phyloP scores from a whole-genome alignment of 2,888 invertebrate species.

The Brachyptera risi region DNA sequence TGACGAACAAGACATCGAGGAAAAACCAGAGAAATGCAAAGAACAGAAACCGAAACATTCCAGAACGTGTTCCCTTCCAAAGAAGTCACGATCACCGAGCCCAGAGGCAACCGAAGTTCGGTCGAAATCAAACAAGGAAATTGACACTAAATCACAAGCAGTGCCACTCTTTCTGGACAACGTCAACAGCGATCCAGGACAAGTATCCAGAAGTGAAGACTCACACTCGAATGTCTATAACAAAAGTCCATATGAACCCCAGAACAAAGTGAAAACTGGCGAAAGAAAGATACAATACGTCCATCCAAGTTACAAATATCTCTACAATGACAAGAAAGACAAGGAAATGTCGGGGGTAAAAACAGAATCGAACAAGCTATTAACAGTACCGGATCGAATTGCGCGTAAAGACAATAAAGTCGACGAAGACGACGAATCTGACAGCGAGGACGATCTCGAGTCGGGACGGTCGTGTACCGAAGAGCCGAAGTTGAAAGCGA shows the following conservation, averaged over 20 bases:
- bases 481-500: background rate
- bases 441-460: conserved; percentile 29
- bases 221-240: too few relatives aligned
- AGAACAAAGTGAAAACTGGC: too few relatives aligned
- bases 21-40: conserved; percentile 35
- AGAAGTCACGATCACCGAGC: conserved; percentile 38
- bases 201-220: too few relatives aligned
- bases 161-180: too few relatives aligned
- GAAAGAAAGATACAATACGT: too few relatives aligned
- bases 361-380: too few relatives aligned
- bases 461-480: background rate
- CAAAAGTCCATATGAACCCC: too few relatives aligned
- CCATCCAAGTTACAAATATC: too few relatives aligned
- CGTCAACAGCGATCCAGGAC: too few relatives aligned
- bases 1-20: conserved; percentile 48
- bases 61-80: background rate
- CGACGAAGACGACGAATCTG: background rate
- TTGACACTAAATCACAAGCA: background rate
- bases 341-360: too few relatives aligned
- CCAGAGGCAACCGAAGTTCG: conserved; percentile 38
- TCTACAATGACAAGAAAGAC: too few relatives aligned
- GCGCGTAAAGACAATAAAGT: background rate
- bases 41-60: conserved; percentile 34
- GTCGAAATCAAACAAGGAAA: conserved; percentile 20
- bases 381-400: too few relatives aligned